A percentile compares a stretch with the other conserved stretches of the same genome.
Conservation (phyloP, 23 tunicate genomes). For the Trididemnum clinides region DNA sequence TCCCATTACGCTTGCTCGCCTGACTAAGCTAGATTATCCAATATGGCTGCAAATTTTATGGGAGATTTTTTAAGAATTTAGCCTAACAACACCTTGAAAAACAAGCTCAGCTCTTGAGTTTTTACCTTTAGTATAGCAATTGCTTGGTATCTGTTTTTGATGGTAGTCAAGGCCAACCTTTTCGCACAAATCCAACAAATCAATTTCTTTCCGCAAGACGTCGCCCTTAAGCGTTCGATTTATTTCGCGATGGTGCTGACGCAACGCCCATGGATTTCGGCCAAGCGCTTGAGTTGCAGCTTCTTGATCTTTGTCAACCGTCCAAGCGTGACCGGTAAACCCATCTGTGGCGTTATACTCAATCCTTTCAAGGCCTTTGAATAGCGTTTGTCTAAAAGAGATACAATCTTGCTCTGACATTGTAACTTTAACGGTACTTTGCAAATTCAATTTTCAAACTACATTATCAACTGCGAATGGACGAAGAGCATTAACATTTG, state of each 20-base stretch:
- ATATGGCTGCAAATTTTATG: too few relatives aligned
- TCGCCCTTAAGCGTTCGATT: slow-evolving; percentile 67
- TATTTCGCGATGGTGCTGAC: slow-evolving; percentile 71
- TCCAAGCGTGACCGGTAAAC: slow-evolving; percentile 79
- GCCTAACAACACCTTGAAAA: too few relatives aligned
- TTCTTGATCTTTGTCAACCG: slow-evolving; percentile 84
- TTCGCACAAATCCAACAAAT: neutral
- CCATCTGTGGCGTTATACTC: slow-evolving; percentile 57
- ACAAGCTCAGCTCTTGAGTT: too few relatives aligned
- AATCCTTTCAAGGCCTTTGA: slow-evolving; percentile 76
- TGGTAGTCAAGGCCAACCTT: neutral
- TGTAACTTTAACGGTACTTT: too few relatives aligned
- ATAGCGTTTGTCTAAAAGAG: slow-evolving; percentile 58
- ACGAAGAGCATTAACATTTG: too few relatives aligned
- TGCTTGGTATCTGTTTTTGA: neutral
- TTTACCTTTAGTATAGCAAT: neutral
- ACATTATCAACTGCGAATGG: too few relatives aligned
- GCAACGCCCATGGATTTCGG: slow-evolving; percentile 76
- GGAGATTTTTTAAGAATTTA: too few relatives aligned
- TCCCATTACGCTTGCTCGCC: too few relatives aligned
- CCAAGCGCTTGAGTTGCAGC: slow-evolving; percentile 80
- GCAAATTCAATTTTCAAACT: too few relatives aligned
- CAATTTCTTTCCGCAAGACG: slow-evolving; percentile 41
- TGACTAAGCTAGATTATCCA: too few relatives aligned
- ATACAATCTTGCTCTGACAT: too few relatives aligned